Evolutionary conservation across 2,888 invertebrate species (phyloP).

Genomic region (Tenthredo amoena): DNA sequence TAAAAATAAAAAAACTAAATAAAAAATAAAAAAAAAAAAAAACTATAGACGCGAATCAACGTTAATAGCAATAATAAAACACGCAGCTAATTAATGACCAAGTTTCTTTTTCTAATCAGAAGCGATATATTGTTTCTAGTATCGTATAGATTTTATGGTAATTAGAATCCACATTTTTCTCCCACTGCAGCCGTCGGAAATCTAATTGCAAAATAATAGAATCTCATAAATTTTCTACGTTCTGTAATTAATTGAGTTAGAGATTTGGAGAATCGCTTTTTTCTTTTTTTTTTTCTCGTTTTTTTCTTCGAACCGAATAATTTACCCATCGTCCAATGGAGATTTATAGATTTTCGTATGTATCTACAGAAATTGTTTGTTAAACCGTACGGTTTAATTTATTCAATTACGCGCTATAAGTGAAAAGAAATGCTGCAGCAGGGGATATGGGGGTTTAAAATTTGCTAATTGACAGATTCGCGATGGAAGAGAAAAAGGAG

Average conservation of each 20-base stretch:
- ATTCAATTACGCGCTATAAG: neutral
- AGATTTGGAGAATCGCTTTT: too few species aligned
- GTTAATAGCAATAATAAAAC: neutral
- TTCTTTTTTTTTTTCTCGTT: neutral
- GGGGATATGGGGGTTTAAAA: neutral
- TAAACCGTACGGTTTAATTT: neutral
- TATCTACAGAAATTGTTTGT: too few species aligned
- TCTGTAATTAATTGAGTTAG: too few species aligned
- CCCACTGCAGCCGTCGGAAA: too few species aligned
- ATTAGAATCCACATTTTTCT: neutral
- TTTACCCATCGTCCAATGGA: neutral
- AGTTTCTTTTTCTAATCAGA: neutral
- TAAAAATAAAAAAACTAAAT: too few species aligned
- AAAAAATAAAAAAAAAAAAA: neutral
- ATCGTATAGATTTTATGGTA: neutral
- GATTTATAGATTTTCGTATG: neutral
- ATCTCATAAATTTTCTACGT: too few species aligned
- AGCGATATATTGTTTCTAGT: neutral
- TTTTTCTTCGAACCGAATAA: neutral
- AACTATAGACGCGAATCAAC: neutral
- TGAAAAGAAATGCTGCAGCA: neutral
- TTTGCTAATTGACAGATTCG: conserved; percentile 46
- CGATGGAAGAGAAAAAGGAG: neutral
- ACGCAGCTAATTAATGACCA: neutral
- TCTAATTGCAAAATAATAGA: too few species aligned